Percentiles rank a stretch among this genome's conserved stretches.
Conservation (phyloP, 2,888 invertebrate genomes). For the Papilio protenor region DNA sequence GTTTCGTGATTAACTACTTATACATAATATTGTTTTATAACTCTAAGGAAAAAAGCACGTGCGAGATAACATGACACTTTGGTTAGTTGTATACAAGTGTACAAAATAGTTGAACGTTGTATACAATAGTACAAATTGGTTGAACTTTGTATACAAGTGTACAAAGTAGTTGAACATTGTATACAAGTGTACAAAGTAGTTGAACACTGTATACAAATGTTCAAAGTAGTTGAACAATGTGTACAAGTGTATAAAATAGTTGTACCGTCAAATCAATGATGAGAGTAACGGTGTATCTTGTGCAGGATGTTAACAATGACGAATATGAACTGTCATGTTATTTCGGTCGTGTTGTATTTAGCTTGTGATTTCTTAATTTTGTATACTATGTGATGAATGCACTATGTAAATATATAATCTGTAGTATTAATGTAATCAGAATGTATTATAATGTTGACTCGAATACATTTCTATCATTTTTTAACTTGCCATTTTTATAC, state of each 20-base stretch:
- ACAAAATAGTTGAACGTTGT: neutral
- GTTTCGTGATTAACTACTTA: neutral
- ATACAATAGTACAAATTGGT: neutral
- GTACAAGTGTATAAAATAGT: neutral
- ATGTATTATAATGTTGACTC: slow-evolving; percentile 57
- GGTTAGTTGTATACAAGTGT: neutral
- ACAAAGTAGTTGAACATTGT: neutral
- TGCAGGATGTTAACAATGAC: neutral
- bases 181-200: neutral
- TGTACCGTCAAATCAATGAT: neutral
- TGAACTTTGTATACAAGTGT: neutral
- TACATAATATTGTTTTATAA: neutral
- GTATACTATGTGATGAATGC: slow-evolving; percentile 51
- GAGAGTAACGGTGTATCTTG: neutral
- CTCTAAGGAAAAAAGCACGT: neutral
- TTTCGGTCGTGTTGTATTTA: slow-evolving; percentile 47
- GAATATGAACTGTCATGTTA: slow-evolving; percentile 40
- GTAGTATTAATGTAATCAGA: slow-evolving; percentile 47
- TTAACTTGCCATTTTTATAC: slow-evolving; percentile 65
- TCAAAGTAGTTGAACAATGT: neutral
- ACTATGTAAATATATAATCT: slow-evolving; percentile 52
- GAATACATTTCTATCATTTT: slow-evolving; percentile 60
- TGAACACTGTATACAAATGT: neutral
- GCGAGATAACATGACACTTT: neutral
- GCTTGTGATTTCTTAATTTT: slow-evolving; percentile 50